phyloP scores from a whole-genome alignment of 1,140 invertebrate species.

The Philotrypesis tridentata region DNA sequence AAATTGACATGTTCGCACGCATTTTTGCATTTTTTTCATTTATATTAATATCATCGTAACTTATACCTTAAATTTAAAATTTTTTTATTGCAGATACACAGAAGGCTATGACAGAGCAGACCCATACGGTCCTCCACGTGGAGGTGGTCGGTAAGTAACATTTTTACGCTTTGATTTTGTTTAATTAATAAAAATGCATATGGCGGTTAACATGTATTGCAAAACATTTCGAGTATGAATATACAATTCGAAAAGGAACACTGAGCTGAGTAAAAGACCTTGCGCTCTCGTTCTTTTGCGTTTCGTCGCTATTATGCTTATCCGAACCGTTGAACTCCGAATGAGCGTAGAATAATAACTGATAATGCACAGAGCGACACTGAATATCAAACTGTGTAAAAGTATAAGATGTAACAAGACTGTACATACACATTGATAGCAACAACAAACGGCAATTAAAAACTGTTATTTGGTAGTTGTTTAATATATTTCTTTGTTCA shows the following conservation, averaged over 20 bases:
- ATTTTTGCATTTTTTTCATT: slow-evolving; percentile 1
- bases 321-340: slow-evolving; percentile 50
- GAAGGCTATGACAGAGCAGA: slow-evolving; percentile 71
- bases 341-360: slow-evolving; percentile 56
- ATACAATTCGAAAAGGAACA: slow-evolving; percentile 45
- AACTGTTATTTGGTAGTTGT: background rate
- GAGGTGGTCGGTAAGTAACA: slow-evolving; percentile 69
- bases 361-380: slow-evolving; percentile 59
- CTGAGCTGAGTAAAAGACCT: slow-evolving; percentile 45
- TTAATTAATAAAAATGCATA: slow-evolving; percentile 34
- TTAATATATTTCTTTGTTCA: background rate
- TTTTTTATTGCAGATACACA: slow-evolving; percentile 65
- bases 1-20: background rate
- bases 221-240: slow-evolving; percentile 32
- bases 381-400: slow-evolving; percentile 59
- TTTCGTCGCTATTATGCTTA: slow-evolving; percentile 47
- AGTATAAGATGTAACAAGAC: slow-evolving; percentile 70
- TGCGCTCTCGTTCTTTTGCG: slow-evolving; percentile 50
- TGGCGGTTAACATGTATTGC: slow-evolving; percentile 13
- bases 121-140: slow-evolving; percentile 69
- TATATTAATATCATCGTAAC: background rate
- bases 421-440: slow-evolving; percentile 17
- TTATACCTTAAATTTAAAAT: slow-evolving; percentile 28
- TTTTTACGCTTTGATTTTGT: slow-evolving; percentile 43
- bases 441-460: slow-evolving; percentile 23